A percentile compares a stretch with the other conserved stretches of the same genome.
Conservation (phyloP, 1,140 invertebrate species). For the Drosophila nigromelanica region DNA sequence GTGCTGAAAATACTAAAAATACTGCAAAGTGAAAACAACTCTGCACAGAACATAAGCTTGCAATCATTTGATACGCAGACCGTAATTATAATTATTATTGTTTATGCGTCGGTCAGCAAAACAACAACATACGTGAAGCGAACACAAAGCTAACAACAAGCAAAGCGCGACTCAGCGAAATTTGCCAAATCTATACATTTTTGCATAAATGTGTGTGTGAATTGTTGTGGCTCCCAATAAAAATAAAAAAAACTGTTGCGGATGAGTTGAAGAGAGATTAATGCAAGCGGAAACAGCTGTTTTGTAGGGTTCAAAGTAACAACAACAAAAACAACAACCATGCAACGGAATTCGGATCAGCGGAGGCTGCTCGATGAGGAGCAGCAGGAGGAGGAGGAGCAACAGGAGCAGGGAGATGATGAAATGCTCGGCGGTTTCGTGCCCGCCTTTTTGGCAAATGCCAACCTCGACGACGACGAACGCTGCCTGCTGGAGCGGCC, state of each 20-base stretch:
- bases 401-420: slow-evolving; percentile 35
- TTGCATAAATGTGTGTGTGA: not conserved
- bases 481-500: slow-evolving; percentile 34
- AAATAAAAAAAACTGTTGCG: slow-evolving; percentile 1
- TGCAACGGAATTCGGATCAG: slow-evolving; percentile 19
- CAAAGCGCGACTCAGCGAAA: slow-evolving; percentile 17
- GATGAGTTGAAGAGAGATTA: slow-evolving; percentile 17
- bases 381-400: slow-evolving; percentile 24
- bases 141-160: too few relatives aligned
- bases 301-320: not conserved
- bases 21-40: slow-evolving; percentile 6
- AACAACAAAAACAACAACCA: not conserved
- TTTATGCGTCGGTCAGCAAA: slow-evolving; percentile 21
- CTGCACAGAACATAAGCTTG: not conserved
- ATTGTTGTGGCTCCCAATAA: slow-evolving; percentile 13
- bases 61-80: not conserved
- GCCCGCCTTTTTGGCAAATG: slow-evolving; percentile 55
- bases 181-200: not conserved
- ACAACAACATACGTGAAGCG: slow-evolving; percentile 14
- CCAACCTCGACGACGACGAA: slow-evolving; percentile 5
- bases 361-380: slow-evolving; percentile 16
- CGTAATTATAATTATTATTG: slow-evolving; percentile 34
- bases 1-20: slow-evolving; percentile 22
- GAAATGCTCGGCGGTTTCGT: slow-evolving; percentile 46
- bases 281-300: slow-evolving; percentile 22